Conservation (phyloP, 2,113 vertebrate genomes). For the Diadophis punctatus region DNA sequence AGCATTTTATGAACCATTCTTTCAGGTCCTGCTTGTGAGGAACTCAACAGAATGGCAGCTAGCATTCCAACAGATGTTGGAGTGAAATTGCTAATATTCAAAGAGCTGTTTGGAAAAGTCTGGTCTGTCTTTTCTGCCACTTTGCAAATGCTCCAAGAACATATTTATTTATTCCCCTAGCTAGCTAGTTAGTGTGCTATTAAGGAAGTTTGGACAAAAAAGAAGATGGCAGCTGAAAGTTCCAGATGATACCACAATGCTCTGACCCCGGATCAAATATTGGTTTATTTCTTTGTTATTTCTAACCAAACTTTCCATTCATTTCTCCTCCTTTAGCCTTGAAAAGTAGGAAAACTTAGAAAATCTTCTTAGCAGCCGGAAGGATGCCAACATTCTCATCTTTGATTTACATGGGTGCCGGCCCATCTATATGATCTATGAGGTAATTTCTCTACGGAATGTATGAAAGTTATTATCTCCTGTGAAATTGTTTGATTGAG, state of each 20-base stretch:
- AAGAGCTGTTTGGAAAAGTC: slow-evolving; percentile 55
- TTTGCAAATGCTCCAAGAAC: slow-evolving; percentile 61
- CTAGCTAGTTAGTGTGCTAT: background rate
- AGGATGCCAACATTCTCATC: background rate
- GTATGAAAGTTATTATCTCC: background rate
- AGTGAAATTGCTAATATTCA: slow-evolving; percentile 42
- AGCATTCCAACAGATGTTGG: slow-evolving; percentile 22
- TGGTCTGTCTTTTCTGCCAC: slow-evolving; percentile 37
- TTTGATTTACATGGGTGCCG: background rate
- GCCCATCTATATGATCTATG: background rate
- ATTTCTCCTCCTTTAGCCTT: background rate
- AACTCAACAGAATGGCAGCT: slow-evolving; percentile 31
- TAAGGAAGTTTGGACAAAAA: no score
- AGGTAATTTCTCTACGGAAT: background rate
- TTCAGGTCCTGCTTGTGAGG: slow-evolving; percentile 36
- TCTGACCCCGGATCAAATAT: background rate
- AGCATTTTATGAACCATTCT: slow-evolving; percentile 38
- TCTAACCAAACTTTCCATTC: background rate
- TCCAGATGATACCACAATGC: background rate
- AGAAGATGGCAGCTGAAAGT: background rate
- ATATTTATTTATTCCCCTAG: background rate
- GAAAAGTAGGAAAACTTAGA: background rate
- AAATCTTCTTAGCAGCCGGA: background rate
- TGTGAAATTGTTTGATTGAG: background rate
- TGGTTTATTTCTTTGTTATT: background rate